Base-by-base conservation (phyloP, 2,888 invertebrate genomes). In the Lasioglossum oenotherae region DNA sequence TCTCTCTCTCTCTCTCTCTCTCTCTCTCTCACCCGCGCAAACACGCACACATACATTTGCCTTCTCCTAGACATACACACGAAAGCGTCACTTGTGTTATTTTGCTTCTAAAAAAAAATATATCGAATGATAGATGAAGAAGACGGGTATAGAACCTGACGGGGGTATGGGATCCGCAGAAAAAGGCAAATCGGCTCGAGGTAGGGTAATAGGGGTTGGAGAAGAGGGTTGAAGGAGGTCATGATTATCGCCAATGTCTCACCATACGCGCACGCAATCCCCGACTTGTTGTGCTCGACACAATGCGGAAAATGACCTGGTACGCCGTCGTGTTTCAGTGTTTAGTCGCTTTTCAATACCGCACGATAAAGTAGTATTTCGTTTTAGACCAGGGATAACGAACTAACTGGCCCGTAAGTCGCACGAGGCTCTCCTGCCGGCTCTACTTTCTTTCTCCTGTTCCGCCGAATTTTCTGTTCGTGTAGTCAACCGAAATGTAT, bases 281-380 rank as follows among this genome's bases (percentile, higher is more conserved):
- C 5, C 73, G 44, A 27, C 19, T 41, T 71, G 31, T 60, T 74
- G 31, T 31, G 69, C 38, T 64, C 27, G 77, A 49, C 74, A 12
- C 64, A 35, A 64, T 31, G 31, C 75, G 77, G 5, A 72, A 64
- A 69, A 71, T 73, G 60, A 80, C 71, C 78, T 46, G n/a, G 67
- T 60, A 46, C 41, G 38, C 35, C 19, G 38, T 81, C 53, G 74
- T 69, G 23, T 86, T n/a, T 88, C 84, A 86, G 76, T 90, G 88
- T 91, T 90, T 90, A 90, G 90, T 92, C 87, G 87, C 91, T 91
- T 91, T 91, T 91, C 83, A 89, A 86, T 89, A 92, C 87, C 86
- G 78, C 53, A 89, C 87, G 86, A 91, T 89, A 91, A 74, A 87
- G 89, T 90, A 87, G 69, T 72, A 81, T 73, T 46, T 74, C 41